Evolutionary conservation across 2,888 invertebrate genomes (phyloP), one percentile per base, ranked within the genome.

Genomic region (Portevinia maculata): DNA sequence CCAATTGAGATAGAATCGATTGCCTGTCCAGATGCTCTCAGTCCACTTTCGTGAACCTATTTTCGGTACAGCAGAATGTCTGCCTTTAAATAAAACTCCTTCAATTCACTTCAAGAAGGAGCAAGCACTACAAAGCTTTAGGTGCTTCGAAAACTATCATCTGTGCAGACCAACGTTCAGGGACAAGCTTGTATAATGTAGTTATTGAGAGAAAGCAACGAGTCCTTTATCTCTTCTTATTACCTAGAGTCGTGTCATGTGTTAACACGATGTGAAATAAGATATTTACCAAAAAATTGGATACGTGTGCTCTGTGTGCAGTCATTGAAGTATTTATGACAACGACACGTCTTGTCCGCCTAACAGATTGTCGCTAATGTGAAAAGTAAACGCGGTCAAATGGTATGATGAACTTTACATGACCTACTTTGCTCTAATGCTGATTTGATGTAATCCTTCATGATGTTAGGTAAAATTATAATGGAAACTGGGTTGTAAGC

Each of bases 1-100:
- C 55, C 67, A 79, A 79, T 79, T 79, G 60, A 73, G 67, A 62
- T 74, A 60, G 60, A 73, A 79, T 79, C 67, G 79, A 74, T 79
- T 69, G 34, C 17, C 39, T 34, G 24, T 34, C 44, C 44, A 34
- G 11, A 11, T 17, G 37, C 39, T 21, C 13, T 8, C 7, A 8
- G 13, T 19, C 19, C 34, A 9, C 37, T n/a, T 9, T 6, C 1
- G 34, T 37, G 3, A 15, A 4, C 7, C 15, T 65, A 19, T 46
- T 39, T 34, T n/a, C 32, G 32, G 30, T 64, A 13, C 37, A n/a
- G 39, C 24, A 50, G 17, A n/a, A 53, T 11, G 44, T 41, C 34
- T 37, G 13, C 69, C 44, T 57, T 57, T 57, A 69, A 67, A 67
- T 67, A 60, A 0, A 60, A 57, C 69, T 44, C 19, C 32, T 30